These are phyloP conservation scores for Xylota segnis DNA, from an alignment of 2,888 invertebrate species.

Conservation along the genomic window DNA sequence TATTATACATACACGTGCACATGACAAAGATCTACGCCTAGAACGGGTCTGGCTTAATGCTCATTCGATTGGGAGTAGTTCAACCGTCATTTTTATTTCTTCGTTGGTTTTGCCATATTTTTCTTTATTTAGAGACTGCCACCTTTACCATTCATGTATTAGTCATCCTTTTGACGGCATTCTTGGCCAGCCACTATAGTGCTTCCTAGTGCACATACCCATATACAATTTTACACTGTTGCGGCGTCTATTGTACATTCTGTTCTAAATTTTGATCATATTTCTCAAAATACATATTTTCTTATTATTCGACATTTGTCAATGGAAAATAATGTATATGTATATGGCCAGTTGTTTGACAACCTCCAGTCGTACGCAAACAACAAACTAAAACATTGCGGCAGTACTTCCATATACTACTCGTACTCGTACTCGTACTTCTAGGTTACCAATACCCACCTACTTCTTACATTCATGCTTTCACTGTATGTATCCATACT, in stretches of 20 bases:
- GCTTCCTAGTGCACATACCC: constrained; percentile 14
- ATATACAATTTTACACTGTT: background rate
- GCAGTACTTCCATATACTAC: constrained; percentile 37
- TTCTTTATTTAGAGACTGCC: background rate
- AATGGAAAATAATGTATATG: constrained; percentile 21
- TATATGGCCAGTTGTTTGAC: constrained; percentile 56
- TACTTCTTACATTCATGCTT: constrained; percentile 62
- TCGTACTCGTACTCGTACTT: constrained; percentile 40
- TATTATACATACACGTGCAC: background rate
- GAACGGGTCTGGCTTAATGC: constrained; percentile 15
- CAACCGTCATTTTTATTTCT: background rate
- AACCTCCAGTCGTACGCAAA: constrained; percentile 46
- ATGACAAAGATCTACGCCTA: constrained; percentile 13
- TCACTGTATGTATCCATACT: constrained; percentile 66
- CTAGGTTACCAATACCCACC: constrained; percentile 69
- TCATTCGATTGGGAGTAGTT: background rate
- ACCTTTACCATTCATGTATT: constrained; percentile 1
- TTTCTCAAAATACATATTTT: constrained; percentile 25
- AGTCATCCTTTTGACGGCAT: constrained; percentile 31
- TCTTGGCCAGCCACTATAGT: constrained; percentile 11
- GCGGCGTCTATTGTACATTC: background rate
- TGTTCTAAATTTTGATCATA: constrained; percentile 10
- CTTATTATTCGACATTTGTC: constrained; percentile 38
- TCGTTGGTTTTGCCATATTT: background rate
- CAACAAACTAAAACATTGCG: constrained; percentile 30